Evolutionary conservation across 2,113 vertebrate genomes (phyloP).

Genomic region (Mormyrus iriodes): DNA sequence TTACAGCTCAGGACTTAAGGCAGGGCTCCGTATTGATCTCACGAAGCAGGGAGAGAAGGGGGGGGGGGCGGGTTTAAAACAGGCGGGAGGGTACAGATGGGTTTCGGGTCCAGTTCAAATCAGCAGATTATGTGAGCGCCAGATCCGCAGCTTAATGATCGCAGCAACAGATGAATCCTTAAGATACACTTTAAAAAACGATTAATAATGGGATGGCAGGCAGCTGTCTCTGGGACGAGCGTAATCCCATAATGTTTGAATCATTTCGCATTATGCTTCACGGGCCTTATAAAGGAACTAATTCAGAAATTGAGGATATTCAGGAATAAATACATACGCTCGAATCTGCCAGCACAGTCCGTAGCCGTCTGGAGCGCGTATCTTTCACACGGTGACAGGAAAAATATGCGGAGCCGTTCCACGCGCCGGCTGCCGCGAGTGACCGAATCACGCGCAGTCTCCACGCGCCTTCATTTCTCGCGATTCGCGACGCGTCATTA

Average conservation of each 20-base stretch:
- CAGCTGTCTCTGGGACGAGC: background rate
- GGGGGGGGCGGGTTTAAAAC: background rate
- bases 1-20: background rate
- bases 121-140: background rate
- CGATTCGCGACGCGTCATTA: background rate
- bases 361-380: background rate
- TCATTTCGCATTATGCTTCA: constrained; percentile 6
- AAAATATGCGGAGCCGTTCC: background rate
- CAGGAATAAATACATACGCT: background rate
- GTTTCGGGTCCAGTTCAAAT: background rate
- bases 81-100: background rate
- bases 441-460: background rate
- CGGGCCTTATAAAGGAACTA: background rate
- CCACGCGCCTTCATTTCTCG: background rate
- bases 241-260: background rate
- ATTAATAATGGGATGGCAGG: constrained; percentile 1
- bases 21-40: background rate
- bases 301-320: background rate
- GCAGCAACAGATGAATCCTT: background rate
- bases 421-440: background rate
- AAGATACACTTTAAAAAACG: background rate
- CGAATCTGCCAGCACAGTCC: background rate
- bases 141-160: background rate
- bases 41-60: background rate
- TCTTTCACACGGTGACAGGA: background rate